A percentile compares a stretch with the other conserved stretches of the same genome.
phyloP scores from a whole-genome alignment of 2,888 invertebrate genomes.

The Fabriciana adippe region DNA sequence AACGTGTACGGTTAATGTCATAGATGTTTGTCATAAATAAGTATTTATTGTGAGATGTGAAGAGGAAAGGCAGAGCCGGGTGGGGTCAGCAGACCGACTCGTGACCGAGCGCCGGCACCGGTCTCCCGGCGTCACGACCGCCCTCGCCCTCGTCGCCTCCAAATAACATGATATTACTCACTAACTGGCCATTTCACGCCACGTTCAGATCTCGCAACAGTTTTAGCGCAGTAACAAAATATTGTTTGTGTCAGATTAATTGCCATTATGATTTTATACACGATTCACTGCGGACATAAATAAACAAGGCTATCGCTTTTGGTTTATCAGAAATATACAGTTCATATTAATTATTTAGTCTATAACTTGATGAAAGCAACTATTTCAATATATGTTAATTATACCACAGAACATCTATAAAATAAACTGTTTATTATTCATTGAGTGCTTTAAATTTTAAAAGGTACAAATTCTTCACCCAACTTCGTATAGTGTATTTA shows the following conservation, averaged over 20 bases:
- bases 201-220: constrained; percentile 57
- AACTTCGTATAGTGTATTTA: too few relatives aligned
- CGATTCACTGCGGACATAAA: constrained; percentile 43
- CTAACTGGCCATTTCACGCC: constrained; percentile 80
- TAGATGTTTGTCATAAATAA: constrained; percentile 43
- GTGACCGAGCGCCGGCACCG: constrained; percentile 68
- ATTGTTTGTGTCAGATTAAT: constrained; percentile 50
- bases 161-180: constrained; percentile 79
- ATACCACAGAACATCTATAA: too few relatives aligned
- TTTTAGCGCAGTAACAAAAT: constrained; percentile 50
- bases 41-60: constrained; percentile 45
- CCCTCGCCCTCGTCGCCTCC: constrained; percentile 69
- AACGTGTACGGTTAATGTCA: constrained; percentile 46
- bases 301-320: constrained; percentile 38
- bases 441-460: too few relatives aligned
- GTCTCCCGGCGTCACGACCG: constrained; percentile 66
- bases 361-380: constrained; percentile 17
- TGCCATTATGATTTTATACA: constrained; percentile 42
- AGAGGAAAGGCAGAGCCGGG: constrained; percentile 52
- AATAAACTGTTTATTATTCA: too few relatives aligned
- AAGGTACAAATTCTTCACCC: too few relatives aligned
- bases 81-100: constrained; percentile 76
- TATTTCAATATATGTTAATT: constrained; percentile 1
- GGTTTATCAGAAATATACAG: constrained; percentile 29
- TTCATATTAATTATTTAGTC: constrained; percentile 22